These are phyloP conservation scores for Zosterops pallidus DNA, from an alignment of 2,113 vertebrate genomes.

Conservation along the genomic window DNA sequence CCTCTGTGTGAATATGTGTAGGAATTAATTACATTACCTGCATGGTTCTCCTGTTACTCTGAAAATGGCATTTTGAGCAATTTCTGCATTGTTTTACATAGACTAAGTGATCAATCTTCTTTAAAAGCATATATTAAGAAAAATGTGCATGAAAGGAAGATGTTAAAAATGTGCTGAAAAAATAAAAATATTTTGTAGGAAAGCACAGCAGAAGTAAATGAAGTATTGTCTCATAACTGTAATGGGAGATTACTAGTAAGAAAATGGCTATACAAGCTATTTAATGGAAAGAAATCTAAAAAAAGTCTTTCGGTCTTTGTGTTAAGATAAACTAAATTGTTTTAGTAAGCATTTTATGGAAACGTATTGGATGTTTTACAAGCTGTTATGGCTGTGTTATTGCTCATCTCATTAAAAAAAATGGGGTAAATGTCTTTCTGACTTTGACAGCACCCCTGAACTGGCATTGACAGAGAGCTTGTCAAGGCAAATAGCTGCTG, in stretches of 20 bases:
- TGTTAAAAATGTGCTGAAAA: not conserved
- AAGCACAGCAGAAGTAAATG: not conserved
- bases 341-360: not conserved
- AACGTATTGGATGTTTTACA: not conserved
- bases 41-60: not conserved
- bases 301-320: not conserved
- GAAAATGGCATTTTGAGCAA: not conserved
- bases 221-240: not conserved
- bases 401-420: not conserved
- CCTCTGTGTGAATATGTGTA: not conserved
- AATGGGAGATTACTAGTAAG: not conserved
- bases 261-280: not conserved
- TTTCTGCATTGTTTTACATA: not conserved
- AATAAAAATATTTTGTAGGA: not conserved
- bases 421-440: not conserved
- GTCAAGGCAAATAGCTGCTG: not conserved
- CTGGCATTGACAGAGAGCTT: not conserved
- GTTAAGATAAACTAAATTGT: not conserved
- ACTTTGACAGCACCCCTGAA: not conserved
- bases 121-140: not conserved
- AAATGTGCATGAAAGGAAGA: not conserved
- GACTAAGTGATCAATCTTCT: not conserved
- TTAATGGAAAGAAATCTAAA: not conserved
- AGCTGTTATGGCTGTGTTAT: not conserved
- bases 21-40: not conserved